Evolutionary conservation across 2,797 vertebrate species (phyloP), one percentile per base, ranked within the genome.

Genomic region (Cossypha polioptera): DNA sequence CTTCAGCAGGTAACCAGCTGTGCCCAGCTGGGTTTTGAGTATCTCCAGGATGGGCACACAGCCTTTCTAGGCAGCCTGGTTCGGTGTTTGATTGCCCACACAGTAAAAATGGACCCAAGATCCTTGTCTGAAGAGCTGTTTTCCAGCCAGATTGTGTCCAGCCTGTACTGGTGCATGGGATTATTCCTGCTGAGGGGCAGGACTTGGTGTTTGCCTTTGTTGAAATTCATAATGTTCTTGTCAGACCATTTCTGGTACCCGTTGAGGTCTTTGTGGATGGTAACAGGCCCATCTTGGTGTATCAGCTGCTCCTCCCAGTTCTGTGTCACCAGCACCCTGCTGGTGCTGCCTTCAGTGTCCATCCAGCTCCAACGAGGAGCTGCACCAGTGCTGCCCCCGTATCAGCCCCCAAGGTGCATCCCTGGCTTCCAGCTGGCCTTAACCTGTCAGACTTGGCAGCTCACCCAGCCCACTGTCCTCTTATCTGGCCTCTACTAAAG

Each of bases 331-430:
- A 6, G 20, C 26, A 63, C 20, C 29, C 14, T 42, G 24, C 33
- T 2, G 1, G 36, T 16, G 24, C 26, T 65, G 5, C 9, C 6
- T 68, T 66, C 3, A 2, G 33, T 51, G 58, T 31, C 31, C 62
- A 16, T 29, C 36, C 45, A 33, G 16, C 47, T 35, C 31, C 13
- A 36, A 50, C 11, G 5, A 69, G 54, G 61, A 66, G 2, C 19
- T 76, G 36, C 68, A 43, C 25, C 42, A 43, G 9, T 13, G 48
- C 6, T 57, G 10, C 12, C n/a, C 35, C 57, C n/a, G 13, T 33
- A 36, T 13, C 5, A 2, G 2, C 19, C 15, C 13, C 16, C 6
- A 3, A 5, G 15, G 24, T 38, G 5, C 24, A 7, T 45, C 20
- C 11, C n/a, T 31, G n/a, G 20, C n/a, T 88, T 69, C 65, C n/a